Evolutionary conservation across 2,797 vertebrate species (phyloP), one percentile per base, ranked within the genome.

Genomic region (Sciurus vulgaris): DNA sequence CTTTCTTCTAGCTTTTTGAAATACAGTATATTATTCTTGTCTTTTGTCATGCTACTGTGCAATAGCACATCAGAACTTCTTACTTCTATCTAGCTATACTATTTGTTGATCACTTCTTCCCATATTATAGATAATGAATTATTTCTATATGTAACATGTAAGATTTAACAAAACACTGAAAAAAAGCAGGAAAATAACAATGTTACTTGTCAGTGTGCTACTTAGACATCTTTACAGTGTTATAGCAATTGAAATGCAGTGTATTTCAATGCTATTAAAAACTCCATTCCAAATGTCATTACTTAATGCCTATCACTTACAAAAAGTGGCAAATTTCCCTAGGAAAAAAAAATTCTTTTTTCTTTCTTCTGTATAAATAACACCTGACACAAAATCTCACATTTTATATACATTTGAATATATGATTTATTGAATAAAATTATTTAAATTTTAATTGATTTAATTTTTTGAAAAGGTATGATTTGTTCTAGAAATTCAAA

Each of bases 241-340:
- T 74, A 70, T 0, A 59, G 10, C 20, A 89, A 96, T 44, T 61
- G 67, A 94, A 92, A 86, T 70, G 54, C 44, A 96, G 86, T 72
- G 41, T 86, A 90, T 81, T 81, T 59, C 54, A 91, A 44, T 56
- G 61, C 8, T 61, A 63, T 83, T 94, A 77, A 87, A 89, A 97
- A 65, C 3, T 82, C 47, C 78, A 83, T 83, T 93, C 56, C 24
- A 74, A 79, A 78, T 82, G 38, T 14, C 88, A 69, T 74, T 94
- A n/a, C 7, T 83, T 93, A 78, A 82, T 67, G 63, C 59, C 30
- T 86, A 8, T 91, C 35, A 65, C 35, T 83, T 91, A 5, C 14
- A 89, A 2, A 51, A 41, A 2, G 47, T 67, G 13, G 1, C 28
- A 73, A 86, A 91, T 83, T 84, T 89, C 74, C 91, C 65, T 88